These are phyloP conservation scores for Deroptyus accipitrinus DNA, from an alignment of 2,113 vertebrate genomes.

Conservation along the genomic window DNA sequence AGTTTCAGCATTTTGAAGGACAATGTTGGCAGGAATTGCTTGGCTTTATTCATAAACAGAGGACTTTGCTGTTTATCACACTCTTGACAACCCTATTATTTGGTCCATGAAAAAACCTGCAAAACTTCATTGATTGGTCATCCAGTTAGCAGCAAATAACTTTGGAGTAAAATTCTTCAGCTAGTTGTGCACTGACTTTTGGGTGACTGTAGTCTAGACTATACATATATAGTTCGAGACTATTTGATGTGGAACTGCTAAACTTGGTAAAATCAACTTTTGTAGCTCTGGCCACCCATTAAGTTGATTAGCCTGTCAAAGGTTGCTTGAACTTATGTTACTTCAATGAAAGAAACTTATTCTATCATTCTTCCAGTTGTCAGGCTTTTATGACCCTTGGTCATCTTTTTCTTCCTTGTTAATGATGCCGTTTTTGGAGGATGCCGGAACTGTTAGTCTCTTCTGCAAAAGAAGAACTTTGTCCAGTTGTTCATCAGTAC, in stretches of 20 bases:
- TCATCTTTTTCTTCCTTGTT: background rate
- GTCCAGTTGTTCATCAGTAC: background rate
- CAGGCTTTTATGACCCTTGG: background rate
- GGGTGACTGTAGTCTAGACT: background rate
- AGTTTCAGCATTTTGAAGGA: background rate
- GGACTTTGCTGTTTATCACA: background rate
- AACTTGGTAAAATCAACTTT: background rate
- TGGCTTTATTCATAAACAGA: background rate
- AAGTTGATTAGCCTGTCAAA: background rate
- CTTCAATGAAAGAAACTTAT: background rate
- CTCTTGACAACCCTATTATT: background rate
- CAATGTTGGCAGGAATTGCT: background rate
- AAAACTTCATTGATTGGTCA: background rate
- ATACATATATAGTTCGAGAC: background rate
- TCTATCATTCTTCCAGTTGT: background rate
- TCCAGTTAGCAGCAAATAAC: background rate
- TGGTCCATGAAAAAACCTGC: background rate
- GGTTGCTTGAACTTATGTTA: background rate
- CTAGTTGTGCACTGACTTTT: background rate
- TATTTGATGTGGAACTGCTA: background rate
- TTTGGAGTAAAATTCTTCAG: background rate
- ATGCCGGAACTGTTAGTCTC: background rate
- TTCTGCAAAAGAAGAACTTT: background rate
- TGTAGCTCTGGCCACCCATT: background rate
- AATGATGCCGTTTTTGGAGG: background rate